phyloP scores from a whole-genome alignment of 2,888 invertebrate genomes.

The Nomada fucata region DNA sequence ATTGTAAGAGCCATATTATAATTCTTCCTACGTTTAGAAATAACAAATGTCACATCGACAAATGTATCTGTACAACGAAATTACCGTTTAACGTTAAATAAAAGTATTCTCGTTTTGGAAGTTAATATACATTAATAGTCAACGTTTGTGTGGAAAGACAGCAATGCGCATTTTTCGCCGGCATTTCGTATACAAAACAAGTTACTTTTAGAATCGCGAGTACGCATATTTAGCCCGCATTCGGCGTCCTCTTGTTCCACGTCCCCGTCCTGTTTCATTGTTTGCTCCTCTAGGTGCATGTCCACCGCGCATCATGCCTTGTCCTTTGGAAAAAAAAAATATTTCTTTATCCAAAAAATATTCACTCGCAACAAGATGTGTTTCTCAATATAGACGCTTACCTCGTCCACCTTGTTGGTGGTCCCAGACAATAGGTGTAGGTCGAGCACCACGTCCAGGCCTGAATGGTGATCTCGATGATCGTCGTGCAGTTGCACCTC shows the following conservation, averaged over 20 bases:
- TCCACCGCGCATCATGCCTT: slow-evolving; percentile 74
- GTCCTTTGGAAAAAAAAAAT: slow-evolving; percentile 67
- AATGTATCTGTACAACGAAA: slow-evolving; percentile 44
- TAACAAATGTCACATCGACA: slow-evolving; percentile 29
- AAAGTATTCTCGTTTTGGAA: slow-evolving; percentile 41
- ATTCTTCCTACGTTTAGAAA: slow-evolving; percentile 4
- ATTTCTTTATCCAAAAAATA: not conserved
- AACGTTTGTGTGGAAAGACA: slow-evolving; percentile 35
- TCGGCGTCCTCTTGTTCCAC: slow-evolving; percentile 76
- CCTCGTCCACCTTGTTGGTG: slow-evolving; percentile 79
- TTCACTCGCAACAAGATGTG: not conserved
- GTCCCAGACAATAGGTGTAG: slow-evolving; percentile 88
- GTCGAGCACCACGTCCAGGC: slow-evolving; percentile 83
- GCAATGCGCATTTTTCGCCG: slow-evolving; percentile 6
- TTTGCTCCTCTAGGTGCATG: slow-evolving; percentile 73
- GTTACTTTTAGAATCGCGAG: slow-evolving; percentile 53
- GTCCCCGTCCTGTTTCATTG: slow-evolving; percentile 74
- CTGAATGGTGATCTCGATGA: slow-evolving; percentile 80
- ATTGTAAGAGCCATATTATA: slow-evolving; percentile 10
- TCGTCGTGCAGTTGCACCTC: slow-evolving; percentile 78
- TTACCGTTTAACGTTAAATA: slow-evolving; percentile 36
- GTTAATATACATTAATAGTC: slow-evolving; percentile 51
- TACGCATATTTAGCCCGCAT: slow-evolving; percentile 75
- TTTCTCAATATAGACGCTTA: slow-evolving; percentile 25
- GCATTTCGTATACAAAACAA: slow-evolving; percentile 23